A percentile compares a stretch with the other conserved stretches of the same genome.
phyloP scores from a whole-genome alignment of 2,888 invertebrate genomes.

The Vannuccia rotundouncinata region DNA sequence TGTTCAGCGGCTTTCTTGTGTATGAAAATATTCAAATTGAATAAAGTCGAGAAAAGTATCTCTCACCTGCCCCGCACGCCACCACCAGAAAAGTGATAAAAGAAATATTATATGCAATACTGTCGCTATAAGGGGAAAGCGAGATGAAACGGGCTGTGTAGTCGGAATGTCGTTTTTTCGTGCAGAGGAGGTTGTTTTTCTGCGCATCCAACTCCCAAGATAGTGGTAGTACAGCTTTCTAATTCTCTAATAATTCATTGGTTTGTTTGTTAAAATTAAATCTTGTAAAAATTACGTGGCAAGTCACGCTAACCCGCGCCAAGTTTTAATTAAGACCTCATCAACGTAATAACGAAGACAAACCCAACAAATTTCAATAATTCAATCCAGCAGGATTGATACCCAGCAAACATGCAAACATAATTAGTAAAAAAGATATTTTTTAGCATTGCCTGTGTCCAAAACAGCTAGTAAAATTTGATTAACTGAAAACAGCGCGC shows the following conservation, averaged over 20 bases:
- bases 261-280: slow-evolving; percentile 19
- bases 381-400: slow-evolving; percentile 9
- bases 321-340: slow-evolving; percentile 23
- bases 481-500: neutral
- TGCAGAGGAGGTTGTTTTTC: slow-evolving; percentile 3
- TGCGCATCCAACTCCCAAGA: slow-evolving; percentile 8
- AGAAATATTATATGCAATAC: neutral
- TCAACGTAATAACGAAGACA: slow-evolving; percentile 13
- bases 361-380: slow-evolving; percentile 23
- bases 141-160: neutral
- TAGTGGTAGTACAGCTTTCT: neutral
- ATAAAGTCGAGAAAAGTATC: neutral
- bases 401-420: slow-evolving; percentile 1
- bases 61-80: neutral
- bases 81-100: neutral
- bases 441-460: neutral
- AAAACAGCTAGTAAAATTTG: slow-evolving; percentile 23
- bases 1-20: neutral
- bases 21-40: neutral
- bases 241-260: slow-evolving; percentile 26
- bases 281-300: slow-evolving; percentile 21
- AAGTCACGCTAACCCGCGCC: slow-evolving; percentile 10
- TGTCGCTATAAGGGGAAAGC: neutral
- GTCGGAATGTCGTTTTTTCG: slow-evolving; percentile 11
- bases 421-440: neutral